Evolutionary conservation across 2,113 vertebrate genomes (phyloP), one percentile per base, ranked within the genome.

Genomic region (Tychaedon coryphoeus): DNA sequence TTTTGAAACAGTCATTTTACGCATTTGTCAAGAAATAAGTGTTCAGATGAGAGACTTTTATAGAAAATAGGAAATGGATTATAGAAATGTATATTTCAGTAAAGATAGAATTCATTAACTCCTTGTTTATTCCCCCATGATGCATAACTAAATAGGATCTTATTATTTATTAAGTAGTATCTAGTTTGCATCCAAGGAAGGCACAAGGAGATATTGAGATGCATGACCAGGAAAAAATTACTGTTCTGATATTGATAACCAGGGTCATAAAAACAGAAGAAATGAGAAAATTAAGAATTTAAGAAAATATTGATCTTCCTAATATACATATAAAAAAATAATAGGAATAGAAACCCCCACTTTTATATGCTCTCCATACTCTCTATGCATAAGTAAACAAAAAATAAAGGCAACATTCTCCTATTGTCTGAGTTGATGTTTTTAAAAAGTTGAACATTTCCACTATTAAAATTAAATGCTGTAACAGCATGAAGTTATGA

Each of bases 271-370:
- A 36, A 66, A 51, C 36, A 69, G 43, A 91, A 86, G 29, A 82
- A 54, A 56, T 60, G 2, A 75, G 3, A 13, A 45, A 16, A 48
- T 22, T 31, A 75, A 56, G 28, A 71, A 69, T 62, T 72, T 53
- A 28, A 60, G 11, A 67, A 78, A 56, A 65, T 45, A 13, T 31
- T 56, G 3, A 4, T 54, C 20, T 58, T 61, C 25, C 11, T 61
- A 33, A 48, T 10, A 4, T n/a, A 76, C n/a, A n/a, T 57, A 53
- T 7, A 76, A 45, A 6, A 66, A 62, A 19, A 16, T 26, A 42
- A 23, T 11, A 64, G 38, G 14, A 64, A 40, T 8, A 23, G 2
- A 18, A 38, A 6, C 1, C 6, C 19, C 4, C 7, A 31, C 5
- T 75, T 72, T 33, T 29, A 74, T 33, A 22, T 34, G 4, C 2